phyloP scores from a whole-genome alignment of 2,888 invertebrate species.

The Polia nebulosa region DNA sequence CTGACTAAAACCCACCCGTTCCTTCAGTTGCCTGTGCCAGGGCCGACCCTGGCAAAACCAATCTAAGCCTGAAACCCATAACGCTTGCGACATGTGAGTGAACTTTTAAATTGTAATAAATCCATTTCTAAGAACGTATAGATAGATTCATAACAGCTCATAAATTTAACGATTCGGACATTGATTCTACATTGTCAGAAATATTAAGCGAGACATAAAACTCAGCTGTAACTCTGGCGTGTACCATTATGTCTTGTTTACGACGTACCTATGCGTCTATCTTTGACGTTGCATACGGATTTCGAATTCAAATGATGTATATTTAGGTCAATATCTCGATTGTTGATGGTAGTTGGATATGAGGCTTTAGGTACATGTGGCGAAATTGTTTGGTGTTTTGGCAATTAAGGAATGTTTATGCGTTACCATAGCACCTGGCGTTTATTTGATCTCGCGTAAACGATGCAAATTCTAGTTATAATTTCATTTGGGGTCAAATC shows the following conservation, averaged over 20 bases:
- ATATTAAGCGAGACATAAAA: constrained; percentile 45
- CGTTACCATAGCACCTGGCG: neutral
- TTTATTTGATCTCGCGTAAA: neutral
- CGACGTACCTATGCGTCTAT: constrained; percentile 41
- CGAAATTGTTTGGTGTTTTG: constrained; percentile 3
- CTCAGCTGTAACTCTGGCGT: constrained; percentile 30
- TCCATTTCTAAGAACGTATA: neutral
- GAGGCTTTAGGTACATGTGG: constrained; percentile 11
- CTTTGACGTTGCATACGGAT: constrained; percentile 40
- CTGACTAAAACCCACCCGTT: no score
- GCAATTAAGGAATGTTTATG: neutral
- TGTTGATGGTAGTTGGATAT: constrained; percentile 29
- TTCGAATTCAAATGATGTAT: constrained; percentile 31
- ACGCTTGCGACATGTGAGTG: neutral
- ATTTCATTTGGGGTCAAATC: neutral
- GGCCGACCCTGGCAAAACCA: no score
- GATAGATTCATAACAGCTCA: constrained; percentile 35
- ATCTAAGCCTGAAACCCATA: neutral
- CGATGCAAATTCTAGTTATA: neutral
- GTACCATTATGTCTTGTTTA: constrained; percentile 54
- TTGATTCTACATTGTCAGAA: constrained; percentile 49
- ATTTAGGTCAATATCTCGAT: constrained; percentile 58
- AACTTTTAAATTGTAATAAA: constrained; percentile 26
- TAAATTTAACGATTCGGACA: constrained; percentile 43
- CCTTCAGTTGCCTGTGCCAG: no score